Percentiles rank a stretch among this genome's conserved stretches.
Evolutionary conservation across 2,797 vertebrate genomes (phyloP).

Genomic region (Pipistrellus nathusii): DNA sequence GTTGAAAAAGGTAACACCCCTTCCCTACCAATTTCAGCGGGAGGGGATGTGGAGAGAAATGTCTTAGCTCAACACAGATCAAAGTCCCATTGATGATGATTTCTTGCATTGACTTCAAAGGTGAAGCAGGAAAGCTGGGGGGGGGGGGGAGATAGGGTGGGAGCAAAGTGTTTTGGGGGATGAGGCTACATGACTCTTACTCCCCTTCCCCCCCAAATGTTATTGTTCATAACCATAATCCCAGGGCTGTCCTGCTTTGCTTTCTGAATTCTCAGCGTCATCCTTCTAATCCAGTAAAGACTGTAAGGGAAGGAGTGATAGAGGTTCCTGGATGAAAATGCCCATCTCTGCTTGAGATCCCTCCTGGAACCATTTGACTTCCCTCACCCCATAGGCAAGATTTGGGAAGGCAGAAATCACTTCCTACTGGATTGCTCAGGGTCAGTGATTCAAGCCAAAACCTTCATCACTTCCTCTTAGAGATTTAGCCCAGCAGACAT

Average conservation of each 20-base stretch:
- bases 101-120: background rate
- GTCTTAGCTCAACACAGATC: background rate
- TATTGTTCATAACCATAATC: background rate
- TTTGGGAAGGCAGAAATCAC: background rate
- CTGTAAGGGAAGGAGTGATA: background rate
- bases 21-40: background rate
- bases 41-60: background rate
- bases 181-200: background rate
- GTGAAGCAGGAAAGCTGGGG: background rate
- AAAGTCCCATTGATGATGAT: background rate
- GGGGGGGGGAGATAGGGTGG: background rate
- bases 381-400: background rate
- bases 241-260: background rate
- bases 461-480: slow-evolving; percentile 65
- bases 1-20: background rate
- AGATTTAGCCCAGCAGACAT: slow-evolving; percentile 1
- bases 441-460: slow-evolving; percentile 46
- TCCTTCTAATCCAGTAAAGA: background rate
- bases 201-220: background rate
- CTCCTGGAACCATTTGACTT: background rate
- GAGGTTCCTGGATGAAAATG: background rate
- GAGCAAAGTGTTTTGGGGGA: background rate
- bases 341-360: background rate
- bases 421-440: background rate
- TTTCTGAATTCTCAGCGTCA: background rate